Base-by-base conservation (phyloP, 1,140 invertebrate species). In the Amyelois transitella region DNA sequence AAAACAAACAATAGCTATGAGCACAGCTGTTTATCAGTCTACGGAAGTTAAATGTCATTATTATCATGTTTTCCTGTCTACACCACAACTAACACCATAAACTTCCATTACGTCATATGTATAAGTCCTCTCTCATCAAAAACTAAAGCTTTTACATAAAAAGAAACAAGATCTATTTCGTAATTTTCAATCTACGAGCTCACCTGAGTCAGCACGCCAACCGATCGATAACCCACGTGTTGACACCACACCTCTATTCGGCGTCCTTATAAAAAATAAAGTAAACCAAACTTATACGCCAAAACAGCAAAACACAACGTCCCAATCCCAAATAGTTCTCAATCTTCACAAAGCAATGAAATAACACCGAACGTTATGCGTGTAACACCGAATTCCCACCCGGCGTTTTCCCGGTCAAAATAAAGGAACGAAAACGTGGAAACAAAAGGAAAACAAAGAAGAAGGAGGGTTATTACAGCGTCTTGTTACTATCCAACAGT, bases 321-420 rank as follows among this genome's bases (percentile, higher is more conserved):
- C 55, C 49, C 54, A 64, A 56, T 55, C 63, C 51, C 47, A 52
- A 24, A 19, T 12, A 54, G 61, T 64, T 49, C 56, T 44, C 20
- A 55, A 64, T 53, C 55, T 64, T 69, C 64, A 74, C 64, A 58
- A 47, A 66, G 72, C 65, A 75, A 69, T 66, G 32, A 53, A 49
- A 66, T 54, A 56, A 21, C 72, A 77, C 72, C 69, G 47, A 61
- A 67, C 55, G 57, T 69, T 66, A 55, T 69, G 58, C 55, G 62
- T 65, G 65, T 60, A 21, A 58, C 55, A 65, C 67, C 67, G 61
- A 61, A 66, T 63, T 49, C 61, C 66, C 58, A 66, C 18, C 81
- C 81, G 81, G 81, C 76, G 60, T 80, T 82, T 81, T 78, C 69
- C 75, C 79, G 76, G 79, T 56, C 54, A 77, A 82, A 76, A 69